A percentile compares a stretch with the other conserved stretches of the same genome.
Evolutionary conservation across 2,113 vertebrate species (phyloP).

Genomic region (Eptesicus fuscus): DNA sequence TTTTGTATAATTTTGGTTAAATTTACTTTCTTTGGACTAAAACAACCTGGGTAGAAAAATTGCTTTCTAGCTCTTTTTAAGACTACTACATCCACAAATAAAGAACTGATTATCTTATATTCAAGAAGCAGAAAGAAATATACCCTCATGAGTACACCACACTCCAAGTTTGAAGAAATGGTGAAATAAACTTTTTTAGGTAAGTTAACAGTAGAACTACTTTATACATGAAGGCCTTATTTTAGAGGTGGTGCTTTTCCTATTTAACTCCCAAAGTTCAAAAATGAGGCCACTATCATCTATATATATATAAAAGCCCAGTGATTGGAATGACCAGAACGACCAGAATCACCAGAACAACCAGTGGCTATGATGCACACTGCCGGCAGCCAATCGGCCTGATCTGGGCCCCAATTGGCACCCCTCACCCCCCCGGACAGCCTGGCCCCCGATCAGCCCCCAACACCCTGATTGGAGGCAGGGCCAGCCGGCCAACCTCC

Average conservation of each 20-base stretch:
- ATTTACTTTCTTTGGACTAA: not conserved
- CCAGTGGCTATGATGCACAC: too few species aligned
- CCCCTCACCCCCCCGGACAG: rapidly evolving
- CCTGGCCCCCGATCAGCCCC: too few species aligned
- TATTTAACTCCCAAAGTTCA: not conserved
- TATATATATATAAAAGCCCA: too few species aligned
- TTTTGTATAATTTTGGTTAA: not conserved
- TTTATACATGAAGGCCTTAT: not conserved
- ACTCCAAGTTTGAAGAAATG: not conserved
- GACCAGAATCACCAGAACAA: too few species aligned
- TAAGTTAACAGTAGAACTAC: not conserved
- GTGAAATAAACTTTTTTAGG: not conserved
- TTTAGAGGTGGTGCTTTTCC: not conserved
- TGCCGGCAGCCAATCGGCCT: too few species aligned
- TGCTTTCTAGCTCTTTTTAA: not conserved
- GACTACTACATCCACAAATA: not conserved
- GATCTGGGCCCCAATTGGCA: too few species aligned
- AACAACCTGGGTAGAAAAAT: not conserved
- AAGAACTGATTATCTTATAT: not conserved
- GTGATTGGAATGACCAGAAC: too few species aligned
- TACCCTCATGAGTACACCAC: not conserved
- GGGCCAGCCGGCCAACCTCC: too few species aligned
- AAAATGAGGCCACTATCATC: not conserved
- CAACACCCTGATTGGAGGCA: too few species aligned
- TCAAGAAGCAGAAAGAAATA: not conserved